Percentiles rank a stretch among this genome's conserved stretches.
phyloP scores from a whole-genome alignment of 2,113 vertebrate species.

The Chlorodrepanis virens region DNA sequence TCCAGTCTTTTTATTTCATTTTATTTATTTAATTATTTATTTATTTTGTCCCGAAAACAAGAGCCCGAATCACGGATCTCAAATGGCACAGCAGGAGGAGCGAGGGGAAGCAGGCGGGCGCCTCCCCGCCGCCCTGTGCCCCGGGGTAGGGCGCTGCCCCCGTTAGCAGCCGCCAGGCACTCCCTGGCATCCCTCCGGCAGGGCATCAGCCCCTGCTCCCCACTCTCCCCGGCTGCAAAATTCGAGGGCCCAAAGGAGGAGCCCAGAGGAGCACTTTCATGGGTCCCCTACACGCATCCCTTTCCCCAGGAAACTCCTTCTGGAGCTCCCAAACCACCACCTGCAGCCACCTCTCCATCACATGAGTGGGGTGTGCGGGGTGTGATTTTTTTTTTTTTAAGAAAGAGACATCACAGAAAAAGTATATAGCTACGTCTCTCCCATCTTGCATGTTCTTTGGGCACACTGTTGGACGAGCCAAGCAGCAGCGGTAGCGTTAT shows the following conservation, averaged over 20 bases:
- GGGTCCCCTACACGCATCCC: too few species aligned
- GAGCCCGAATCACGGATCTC: neutral
- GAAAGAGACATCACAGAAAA: neutral
- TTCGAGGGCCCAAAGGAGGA: neutral
- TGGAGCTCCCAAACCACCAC: neutral
- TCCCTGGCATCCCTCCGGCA: neutral
- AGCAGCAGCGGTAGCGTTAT: neutral
- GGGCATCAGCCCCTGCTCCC: neutral
- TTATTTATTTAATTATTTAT: neutral
- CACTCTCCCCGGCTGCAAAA: neutral
- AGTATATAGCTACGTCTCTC: neutral
- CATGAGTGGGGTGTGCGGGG: neutral
- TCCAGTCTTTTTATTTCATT: neutral
- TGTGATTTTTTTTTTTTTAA: neutral
- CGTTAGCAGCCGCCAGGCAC: neutral
- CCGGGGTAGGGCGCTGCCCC: rapidly evolving
- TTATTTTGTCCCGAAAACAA: neutral
- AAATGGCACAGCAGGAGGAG: neutral
- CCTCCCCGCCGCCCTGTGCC: rapidly evolving
- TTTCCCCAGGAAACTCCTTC: neutral
- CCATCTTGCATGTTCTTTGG: neutral
- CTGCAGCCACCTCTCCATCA: neutral
- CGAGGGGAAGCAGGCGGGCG: neutral
- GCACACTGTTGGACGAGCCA: neutral
- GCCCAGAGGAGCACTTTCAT: neutral